phyloP scores from a whole-genome alignment of 2,797 vertebrate genomes.

The Adrianichthys oophorus region DNA sequence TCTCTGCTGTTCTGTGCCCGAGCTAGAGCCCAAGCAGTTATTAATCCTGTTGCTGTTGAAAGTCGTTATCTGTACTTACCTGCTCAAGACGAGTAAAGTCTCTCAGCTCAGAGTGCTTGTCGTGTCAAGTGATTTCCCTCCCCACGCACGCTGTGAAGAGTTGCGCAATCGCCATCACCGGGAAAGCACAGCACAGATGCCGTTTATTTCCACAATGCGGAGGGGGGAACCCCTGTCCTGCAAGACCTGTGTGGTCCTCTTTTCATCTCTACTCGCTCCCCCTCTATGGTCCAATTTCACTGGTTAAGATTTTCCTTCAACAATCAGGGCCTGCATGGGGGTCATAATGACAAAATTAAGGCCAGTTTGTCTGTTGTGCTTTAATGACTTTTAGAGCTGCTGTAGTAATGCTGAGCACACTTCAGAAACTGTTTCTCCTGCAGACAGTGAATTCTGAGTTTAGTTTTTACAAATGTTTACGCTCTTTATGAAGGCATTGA shows the following conservation, averaged over 20 bases:
- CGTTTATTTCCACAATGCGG: constrained; percentile 46
- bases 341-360: constrained; percentile 68
- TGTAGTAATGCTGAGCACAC: constrained; percentile 50
- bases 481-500: too few species aligned
- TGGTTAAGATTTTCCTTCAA: constrained; percentile 52
- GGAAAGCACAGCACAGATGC: constrained; percentile 28
- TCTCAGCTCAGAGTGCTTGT: too few species aligned
- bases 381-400: constrained; percentile 72
- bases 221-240: constrained; percentile 47
- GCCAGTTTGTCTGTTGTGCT: constrained; percentile 64
- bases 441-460: background rate
- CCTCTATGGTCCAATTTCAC: constrained; percentile 48
- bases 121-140: too few species aligned
- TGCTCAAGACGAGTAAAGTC: too few species aligned
- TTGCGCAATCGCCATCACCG: too few species aligned
- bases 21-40: too few species aligned
- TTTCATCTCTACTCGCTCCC: constrained; percentile 49
- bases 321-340: constrained; percentile 66
- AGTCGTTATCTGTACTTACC: too few species aligned
- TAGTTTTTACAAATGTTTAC: too few species aligned
- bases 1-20: too few species aligned
- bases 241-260: constrained; percentile 60
- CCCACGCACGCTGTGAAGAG: too few species aligned
- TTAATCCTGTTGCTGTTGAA: too few species aligned
- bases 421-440: constrained; percentile 45